phyloP scores from a whole-genome alignment of 1,140 invertebrate genomes.

The Eufriesea mexicana region DNA sequence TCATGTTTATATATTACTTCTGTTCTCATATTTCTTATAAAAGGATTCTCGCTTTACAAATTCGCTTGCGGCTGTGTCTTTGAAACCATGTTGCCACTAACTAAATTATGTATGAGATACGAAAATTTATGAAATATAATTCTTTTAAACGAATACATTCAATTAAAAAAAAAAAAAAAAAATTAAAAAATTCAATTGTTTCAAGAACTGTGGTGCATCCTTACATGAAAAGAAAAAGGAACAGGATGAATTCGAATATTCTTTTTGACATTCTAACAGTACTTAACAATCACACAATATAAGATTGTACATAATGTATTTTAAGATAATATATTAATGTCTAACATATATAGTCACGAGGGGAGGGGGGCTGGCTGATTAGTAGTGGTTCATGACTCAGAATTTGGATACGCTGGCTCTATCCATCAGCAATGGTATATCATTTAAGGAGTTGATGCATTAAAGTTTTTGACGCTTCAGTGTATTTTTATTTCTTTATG shows the following conservation, averaged over 20 bases:
- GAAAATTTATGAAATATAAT: conserved; percentile 35
- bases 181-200: not conserved
- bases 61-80: conserved; percentile 41
- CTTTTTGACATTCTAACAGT: conserved; percentile 24
- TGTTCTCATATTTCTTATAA: conserved; percentile 44
- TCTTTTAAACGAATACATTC: conserved; percentile 17
- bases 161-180: not conserved
- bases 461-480: conserved; percentile 70
- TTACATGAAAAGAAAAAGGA: not conserved
- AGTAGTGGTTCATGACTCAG: conserved; percentile 65
- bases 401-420: conserved; percentile 57
- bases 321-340: conserved; percentile 59
- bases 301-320: conserved; percentile 65
- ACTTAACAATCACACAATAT: conserved; percentile 50
- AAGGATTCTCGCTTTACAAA: conserved; percentile 44
- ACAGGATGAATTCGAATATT: conserved; percentile 6
- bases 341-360: conserved; percentile 48
- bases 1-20: conserved; percentile 32
- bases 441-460: conserved; percentile 69
- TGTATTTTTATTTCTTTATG: conserved; percentile 77
- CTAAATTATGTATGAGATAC: conserved; percentile 43
- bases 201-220: conserved; percentile 2
- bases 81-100: conserved; percentile 56
- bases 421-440: conserved; percentile 64
- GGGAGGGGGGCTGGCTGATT: conserved; percentile 56